phyloP scores from a whole-genome alignment of 1,140 invertebrate species.

The Teleopsis dalmanni region DNA sequence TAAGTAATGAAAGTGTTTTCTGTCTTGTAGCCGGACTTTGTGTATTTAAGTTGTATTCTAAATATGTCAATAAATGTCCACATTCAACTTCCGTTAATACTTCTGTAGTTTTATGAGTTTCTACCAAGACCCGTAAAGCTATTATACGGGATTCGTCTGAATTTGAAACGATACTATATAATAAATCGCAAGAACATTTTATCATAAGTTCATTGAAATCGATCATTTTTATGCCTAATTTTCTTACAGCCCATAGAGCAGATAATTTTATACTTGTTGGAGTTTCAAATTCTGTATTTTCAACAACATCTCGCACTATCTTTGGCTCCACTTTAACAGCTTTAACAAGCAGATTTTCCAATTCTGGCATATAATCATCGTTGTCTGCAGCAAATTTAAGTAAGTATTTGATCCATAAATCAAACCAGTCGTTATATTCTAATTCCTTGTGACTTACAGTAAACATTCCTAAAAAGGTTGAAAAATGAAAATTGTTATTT shows the following conservation, averaged over 20 bases:
- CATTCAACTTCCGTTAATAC: conserved; percentile 55
- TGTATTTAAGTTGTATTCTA: conserved; percentile 63
- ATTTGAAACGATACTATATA: conserved; percentile 17
- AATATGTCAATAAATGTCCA: conserved; percentile 57
- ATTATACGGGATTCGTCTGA: conserved; percentile 45
- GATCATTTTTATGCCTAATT: conserved; percentile 13
- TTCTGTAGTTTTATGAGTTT: conserved; percentile 68
- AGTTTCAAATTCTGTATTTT: conserved; percentile 2
- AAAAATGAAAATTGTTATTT: no score
- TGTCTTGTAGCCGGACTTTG: conserved; percentile 58
- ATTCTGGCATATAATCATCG: conserved; percentile 13
- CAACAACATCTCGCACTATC: conserved; percentile 15
- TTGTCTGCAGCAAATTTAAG: conserved; percentile 4
- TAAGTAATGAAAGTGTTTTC: conserved; percentile 52
- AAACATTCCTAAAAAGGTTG: no score
- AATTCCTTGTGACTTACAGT: conserved; percentile 13
- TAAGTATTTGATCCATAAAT: conserved; percentile 20
- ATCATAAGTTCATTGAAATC: conserved; percentile 16
- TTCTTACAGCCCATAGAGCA: conserved; percentile 23
- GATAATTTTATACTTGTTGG: conserved; percentile 27
- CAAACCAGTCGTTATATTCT: conserved; percentile 19
- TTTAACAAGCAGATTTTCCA: conserved; percentile 24
- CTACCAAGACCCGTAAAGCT: conserved; percentile 62
- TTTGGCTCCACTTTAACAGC: conserved; percentile 22
- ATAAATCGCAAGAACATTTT: conserved; percentile 10